Base-by-base conservation (phyloP, 2,888 invertebrate genomes). In the Laothoe populi region DNA sequence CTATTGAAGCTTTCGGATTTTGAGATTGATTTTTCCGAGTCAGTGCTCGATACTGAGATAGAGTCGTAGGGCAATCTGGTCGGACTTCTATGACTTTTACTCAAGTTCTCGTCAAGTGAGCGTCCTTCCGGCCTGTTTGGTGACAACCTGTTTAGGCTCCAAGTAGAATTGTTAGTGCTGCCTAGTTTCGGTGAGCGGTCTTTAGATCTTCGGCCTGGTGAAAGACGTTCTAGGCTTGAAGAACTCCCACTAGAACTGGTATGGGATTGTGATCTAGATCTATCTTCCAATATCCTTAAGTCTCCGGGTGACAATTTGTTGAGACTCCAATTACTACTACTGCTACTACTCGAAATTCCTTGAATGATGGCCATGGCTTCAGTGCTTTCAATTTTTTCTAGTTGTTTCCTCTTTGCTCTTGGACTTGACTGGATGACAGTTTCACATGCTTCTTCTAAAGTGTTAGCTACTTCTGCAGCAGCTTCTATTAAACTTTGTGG, bases 391-490 rank as follows among this genome's bases (percentile, higher is more conserved):
- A 92, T 76, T 74, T 92, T 88, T 65, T 93, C 93, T 0, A 94
- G 74, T 48, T 94, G 88, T 77, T 87, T 92, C 66, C 94, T 78
- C 71, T 93, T 93, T 0, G 93, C 87, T 67, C 93, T 83, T 31
- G 95, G 94, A 73, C 95, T 95, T 16, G 94, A 94, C 79, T 94
- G 95, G 62, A 95, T 95, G 0, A 95, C 95, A 38, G 94, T 94
- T 77, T 95, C 96, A 21, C 95, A 95, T 0, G 96, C 94, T 75
- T 95, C 95, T 72, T 96, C 96, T 53, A 95, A 78, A 0, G 95
- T 94, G 70, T 94, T 95, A 0, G 95, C 95, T 0, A 94, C 94
- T 57, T 95, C 95, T 0, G 95, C 95, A 0, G 94, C 95, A 0
- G 95, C 95, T 79, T 95, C 95, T 57, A 96, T 81, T 16, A 95